phyloP scores from a whole-genome alignment of 2,113 vertebrate genomes.

The Campylomormyrus tamandua region DNA sequence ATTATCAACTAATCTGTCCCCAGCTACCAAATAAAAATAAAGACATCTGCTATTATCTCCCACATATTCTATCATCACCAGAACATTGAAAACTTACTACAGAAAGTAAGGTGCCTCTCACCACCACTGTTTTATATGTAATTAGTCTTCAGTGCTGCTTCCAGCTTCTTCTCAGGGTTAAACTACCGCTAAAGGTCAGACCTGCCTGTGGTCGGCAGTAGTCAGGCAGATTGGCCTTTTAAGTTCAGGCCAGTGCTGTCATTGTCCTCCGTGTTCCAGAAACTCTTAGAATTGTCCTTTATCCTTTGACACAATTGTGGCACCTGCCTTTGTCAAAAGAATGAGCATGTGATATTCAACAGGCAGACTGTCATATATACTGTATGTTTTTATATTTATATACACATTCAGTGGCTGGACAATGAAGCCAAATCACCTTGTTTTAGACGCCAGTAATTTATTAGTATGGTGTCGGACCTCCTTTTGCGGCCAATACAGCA shows the following conservation, averaged over 20 bases:
- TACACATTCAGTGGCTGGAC: too few species aligned
- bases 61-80: not conserved
- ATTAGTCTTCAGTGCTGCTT: slow-evolving; percentile 26
- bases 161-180: not conserved
- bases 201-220: not conserved
- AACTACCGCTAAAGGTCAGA: slow-evolving; percentile 14
- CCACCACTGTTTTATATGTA: not conserved
- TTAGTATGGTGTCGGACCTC: too few species aligned
- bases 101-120: not conserved
- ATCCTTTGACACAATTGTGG: not conserved
- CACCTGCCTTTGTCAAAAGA: not conserved
- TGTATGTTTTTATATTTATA: too few species aligned
- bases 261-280: not conserved
- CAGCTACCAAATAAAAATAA: not conserved
- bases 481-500: too few species aligned
- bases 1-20: not conserved
- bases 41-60: not conserved
- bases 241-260: not conserved
- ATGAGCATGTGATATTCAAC: not conserved
- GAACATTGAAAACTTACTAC: not conserved
- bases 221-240: not conserved
- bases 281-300: not conserved
- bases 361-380: not conserved
- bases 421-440: too few species aligned
- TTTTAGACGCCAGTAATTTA: too few species aligned